Evolutionary conservation across 1,140 invertebrate genomes (phyloP).

Genomic region (Drosophila aff.): DNA sequence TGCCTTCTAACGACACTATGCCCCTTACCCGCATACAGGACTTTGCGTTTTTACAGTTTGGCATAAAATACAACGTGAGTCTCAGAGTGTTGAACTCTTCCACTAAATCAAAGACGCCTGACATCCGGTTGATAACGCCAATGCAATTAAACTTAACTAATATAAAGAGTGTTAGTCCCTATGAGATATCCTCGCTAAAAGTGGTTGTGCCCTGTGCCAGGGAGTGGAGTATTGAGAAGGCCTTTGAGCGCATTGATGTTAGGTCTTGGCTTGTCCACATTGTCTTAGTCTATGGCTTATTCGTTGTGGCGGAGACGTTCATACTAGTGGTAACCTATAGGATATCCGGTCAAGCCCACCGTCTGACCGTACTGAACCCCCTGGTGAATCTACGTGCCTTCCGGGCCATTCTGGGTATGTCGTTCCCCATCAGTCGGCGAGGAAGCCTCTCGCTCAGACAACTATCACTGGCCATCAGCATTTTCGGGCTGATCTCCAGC

Average conservation of each 20-base stretch:
- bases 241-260: constrained; percentile 10
- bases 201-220: constrained; percentile 41
- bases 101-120: neutral
- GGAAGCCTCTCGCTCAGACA: constrained; percentile 8
- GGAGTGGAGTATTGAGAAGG: constrained; percentile 16
- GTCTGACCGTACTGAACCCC: neutral
- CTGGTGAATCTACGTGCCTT: constrained; percentile 41
- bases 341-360: neutral
- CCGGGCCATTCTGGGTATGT: constrained; percentile 25
- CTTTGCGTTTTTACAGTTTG: neutral
- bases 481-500: constrained; percentile 44
- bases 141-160: no score
- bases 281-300: constrained; percentile 20
- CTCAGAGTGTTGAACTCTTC: neutral
- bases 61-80: neutral
- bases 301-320: constrained; percentile 25
- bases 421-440: constrained; percentile 5
- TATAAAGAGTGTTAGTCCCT: neutral
- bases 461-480: constrained; percentile 37
- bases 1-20: neutral
- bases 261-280: neutral
- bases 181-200: neutral
- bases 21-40: neutral
- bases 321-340: neutral
- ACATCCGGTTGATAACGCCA: neutral